A percentile compares a stretch with the other conserved stretches of the same genome.
phyloP scores from a whole-genome alignment of 2,113 vertebrate species.

The Embiotoca jacksoni region DNA sequence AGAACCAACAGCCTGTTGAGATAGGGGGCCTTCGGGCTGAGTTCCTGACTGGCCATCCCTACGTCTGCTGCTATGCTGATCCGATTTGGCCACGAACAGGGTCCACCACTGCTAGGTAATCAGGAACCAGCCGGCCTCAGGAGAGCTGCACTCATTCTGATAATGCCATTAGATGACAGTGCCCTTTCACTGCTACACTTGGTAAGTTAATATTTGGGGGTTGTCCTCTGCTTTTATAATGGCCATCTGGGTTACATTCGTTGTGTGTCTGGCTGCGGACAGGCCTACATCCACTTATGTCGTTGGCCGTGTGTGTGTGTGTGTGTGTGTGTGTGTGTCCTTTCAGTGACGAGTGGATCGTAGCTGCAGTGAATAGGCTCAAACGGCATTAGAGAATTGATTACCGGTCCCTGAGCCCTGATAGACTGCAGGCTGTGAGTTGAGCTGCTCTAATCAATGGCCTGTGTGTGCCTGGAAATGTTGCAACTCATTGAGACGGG shows the following conservation, averaged over 20 bases:
- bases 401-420: conserved; percentile 82
- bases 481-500: conserved; percentile 61
- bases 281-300: conserved; percentile 13
- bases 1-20: conserved; percentile 57
- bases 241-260: conserved; percentile 70
- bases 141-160: conserved; percentile 72
- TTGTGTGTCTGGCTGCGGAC: conserved; percentile 7
- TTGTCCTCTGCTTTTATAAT: conserved; percentile 57
- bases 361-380: conserved; percentile 69
- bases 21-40: conserved; percentile 65
- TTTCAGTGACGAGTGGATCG: conserved; percentile 53
- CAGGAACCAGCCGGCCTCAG: conserved; percentile 76
- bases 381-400: conserved; percentile 84
- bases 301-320: not conserved
- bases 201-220: conserved; percentile 74
- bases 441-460: conserved; percentile 79
- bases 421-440: conserved; percentile 77
- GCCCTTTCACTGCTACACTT: conserved; percentile 68
- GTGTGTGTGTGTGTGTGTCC: conserved; percentile 15
- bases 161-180: conserved; percentile 80
- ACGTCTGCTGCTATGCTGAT: conserved; percentile 80
- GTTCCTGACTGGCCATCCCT: conserved; percentile 68
- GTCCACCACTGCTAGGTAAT: conserved; percentile 67
- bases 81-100: conserved; percentile 75
- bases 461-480: conserved; percentile 77